Conservation (phyloP, 1,140 invertebrate genomes). For the Caerostris extrusa region DNA sequence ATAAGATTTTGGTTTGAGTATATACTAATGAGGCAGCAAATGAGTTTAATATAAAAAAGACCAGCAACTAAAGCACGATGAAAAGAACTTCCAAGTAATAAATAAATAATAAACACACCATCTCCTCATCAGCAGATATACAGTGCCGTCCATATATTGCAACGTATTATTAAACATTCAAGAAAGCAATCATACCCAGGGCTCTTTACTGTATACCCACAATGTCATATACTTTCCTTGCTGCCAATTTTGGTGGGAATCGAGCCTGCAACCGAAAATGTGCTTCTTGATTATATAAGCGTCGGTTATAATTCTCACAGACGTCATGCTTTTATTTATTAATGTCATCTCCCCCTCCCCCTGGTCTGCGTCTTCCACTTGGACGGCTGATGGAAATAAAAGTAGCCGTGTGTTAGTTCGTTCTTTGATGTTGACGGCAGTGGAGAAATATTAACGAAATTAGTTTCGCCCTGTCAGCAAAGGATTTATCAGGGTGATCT, state of each 20-base stretch:
- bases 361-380: not conserved
- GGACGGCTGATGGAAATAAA: not conserved
- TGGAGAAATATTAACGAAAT: not conserved
- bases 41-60: too few relatives aligned
- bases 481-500: not conserved
- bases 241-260: not conserved
- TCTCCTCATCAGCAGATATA: not conserved
- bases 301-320: not conserved
- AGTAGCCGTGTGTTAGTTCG: not conserved
- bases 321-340: constrained; percentile 10
- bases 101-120: not conserved
- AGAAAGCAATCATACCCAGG: not conserved
- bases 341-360: not conserved
- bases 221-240: not conserved
- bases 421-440: not conserved
- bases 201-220: not conserved
- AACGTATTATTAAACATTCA: not conserved
- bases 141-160: not conserved
- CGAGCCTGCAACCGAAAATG: not conserved
- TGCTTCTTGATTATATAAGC: constrained; percentile 3
- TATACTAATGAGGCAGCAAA: too few relatives aligned
- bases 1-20: too few relatives aligned
- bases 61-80: too few relatives aligned
- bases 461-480: not conserved
- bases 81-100: too few relatives aligned